Conservation (phyloP, 1,140 invertebrate species). For the Agrypnia vestita region DNA sequence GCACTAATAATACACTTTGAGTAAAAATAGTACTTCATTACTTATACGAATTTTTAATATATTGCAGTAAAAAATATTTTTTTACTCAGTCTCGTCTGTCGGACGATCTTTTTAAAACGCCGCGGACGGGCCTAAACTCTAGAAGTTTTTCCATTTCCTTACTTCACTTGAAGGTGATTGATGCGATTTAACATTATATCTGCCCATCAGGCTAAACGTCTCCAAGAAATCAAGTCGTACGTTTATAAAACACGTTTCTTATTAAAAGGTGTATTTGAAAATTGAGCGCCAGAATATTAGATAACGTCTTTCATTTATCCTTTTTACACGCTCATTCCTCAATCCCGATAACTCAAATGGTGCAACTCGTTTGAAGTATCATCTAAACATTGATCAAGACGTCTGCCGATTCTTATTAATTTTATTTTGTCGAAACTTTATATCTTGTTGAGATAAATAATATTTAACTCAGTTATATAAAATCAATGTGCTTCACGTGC, state of each 20-base stretch:
- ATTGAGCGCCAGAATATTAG: neutral
- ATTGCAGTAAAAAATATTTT: neutral
- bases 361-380: neutral
- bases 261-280: conserved; percentile 3
- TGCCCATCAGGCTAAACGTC: conserved; percentile 46
- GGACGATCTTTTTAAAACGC: neutral
- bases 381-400: conserved; percentile 22
- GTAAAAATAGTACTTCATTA: too few species aligned
- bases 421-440: neutral
- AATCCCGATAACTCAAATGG: neutral
- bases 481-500: too few species aligned
- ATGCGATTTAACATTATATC: conserved; percentile 60
- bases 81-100: neutral
- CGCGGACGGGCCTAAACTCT: conserved; percentile 23
- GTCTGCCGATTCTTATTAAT: neutral
- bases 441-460: too few species aligned
- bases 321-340: neutral
- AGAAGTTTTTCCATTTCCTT: conserved; percentile 61
- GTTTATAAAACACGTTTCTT: neutral
- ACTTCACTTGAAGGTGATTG: conserved; percentile 58
- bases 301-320: neutral
- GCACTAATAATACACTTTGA: too few species aligned
- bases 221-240: neutral
- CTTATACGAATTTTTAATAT: too few species aligned
- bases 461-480: too few species aligned